Conservation (phyloP, 2,888 invertebrate species). For the Sthenelais limicola region DNA sequence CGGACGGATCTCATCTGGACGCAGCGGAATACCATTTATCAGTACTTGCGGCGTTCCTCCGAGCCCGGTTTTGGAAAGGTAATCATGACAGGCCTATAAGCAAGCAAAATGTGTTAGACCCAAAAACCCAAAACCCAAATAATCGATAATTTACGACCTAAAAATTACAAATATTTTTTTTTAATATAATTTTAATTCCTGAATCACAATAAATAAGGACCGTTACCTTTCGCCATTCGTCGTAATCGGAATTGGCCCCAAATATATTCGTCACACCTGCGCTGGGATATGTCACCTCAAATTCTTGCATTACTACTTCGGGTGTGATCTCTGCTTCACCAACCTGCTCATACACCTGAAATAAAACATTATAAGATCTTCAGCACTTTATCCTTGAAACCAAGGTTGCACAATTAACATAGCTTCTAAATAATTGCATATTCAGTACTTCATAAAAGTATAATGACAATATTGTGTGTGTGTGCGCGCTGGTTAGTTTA, state of each 20-base stretch:
- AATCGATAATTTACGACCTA: background rate
- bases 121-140: background rate
- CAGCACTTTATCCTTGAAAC: background rate
- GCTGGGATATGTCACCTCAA: slow-evolving; percentile 64
- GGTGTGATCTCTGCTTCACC: slow-evolving; percentile 77
- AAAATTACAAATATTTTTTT: too few species aligned
- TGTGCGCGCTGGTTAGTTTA: too few species aligned
- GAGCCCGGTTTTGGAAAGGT: slow-evolving; percentile 71
- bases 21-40: slow-evolving; percentile 91
- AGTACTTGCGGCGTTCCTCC: slow-evolving; percentile 80
- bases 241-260: slow-evolving; percentile 91
- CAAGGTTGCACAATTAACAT: background rate
- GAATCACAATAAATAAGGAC: too few species aligned
- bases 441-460: too few species aligned
- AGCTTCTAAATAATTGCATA: too few species aligned
- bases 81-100: slow-evolving; percentile 60
- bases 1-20: slow-evolving; percentile 77
- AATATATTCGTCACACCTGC: slow-evolving; percentile 75
- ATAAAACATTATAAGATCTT: background rate
- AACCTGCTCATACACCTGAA: slow-evolving; percentile 76
- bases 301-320: slow-evolving; percentile 80
- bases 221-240: slow-evolving; percentile 79
- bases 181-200: too few species aligned
- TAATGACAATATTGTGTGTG: too few species aligned
- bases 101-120: slow-evolving; percentile 8